Base-by-base conservation (phyloP, 92 coral and sea anemone genomes). In the Actinostola sp. region DNA sequence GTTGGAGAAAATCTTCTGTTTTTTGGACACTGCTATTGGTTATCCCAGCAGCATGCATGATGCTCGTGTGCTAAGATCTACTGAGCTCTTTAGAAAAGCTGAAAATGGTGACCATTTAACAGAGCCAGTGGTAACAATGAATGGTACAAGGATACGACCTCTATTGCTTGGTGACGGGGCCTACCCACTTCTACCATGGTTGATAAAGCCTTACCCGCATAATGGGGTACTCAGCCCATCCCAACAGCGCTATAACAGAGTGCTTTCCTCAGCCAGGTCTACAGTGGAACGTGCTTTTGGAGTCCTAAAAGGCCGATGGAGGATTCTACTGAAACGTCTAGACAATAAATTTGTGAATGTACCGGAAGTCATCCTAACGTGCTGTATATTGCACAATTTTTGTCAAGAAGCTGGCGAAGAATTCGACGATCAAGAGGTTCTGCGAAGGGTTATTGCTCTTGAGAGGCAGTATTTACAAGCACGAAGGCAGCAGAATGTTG, bases 11-110 rank as follows among this genome's bases (percentile, higher is more conserved):
- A 81, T 49, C 49, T 73, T 6, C 58, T 33, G 46, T 54, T n/a
- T 75, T 67, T 51, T 82, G 24, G 82, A 82, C 66, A 75, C 82
- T 15, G 77, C 82, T 8, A 76, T 82, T 11, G 87, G 87, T 0
- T 82, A 76, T 41, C 87, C 87, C 1, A 83, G 87, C 0, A 76
- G 83, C 45, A 70, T 83, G 88, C 83, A 83, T 45, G 84, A 83
- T 34, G 79, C 88, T 0, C 28, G 87, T 0, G 87, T 82, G 1
- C 38, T 82, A 2, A 27, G 82, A 32, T 0, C 16, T 2, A 25
- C 73, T 29, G 74, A 70, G 15, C 17, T 83, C 0, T 83, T 60
- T 32, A 46, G 61, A 0, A 42, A 45, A 27, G 84, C 84, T 0
- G 72, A 78, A 61, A 64, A 84, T 30, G 62, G 35, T 4, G 58